Conservation (phyloP, 2,888 invertebrate genomes). For the Hipparchia semele region DNA sequence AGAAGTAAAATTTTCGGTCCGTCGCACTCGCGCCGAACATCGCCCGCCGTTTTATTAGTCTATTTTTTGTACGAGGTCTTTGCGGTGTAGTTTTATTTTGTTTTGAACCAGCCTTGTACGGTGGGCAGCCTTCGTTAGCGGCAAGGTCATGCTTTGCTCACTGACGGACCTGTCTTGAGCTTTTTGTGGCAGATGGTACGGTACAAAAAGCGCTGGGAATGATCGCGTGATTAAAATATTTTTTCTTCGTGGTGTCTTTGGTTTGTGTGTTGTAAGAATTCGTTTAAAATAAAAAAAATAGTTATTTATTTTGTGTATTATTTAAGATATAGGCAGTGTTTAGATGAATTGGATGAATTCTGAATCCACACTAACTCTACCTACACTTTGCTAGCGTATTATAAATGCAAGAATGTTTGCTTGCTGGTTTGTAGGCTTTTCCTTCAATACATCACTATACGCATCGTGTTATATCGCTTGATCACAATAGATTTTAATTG, state of each 20-base stretch:
- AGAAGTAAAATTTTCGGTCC: conserved; percentile 52
- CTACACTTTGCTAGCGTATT: too few relatives aligned
- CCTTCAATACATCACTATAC: too few relatives aligned
- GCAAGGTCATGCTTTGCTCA: conserved; percentile 72
- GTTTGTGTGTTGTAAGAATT: neutral
- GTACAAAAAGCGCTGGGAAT: conserved; percentile 36
- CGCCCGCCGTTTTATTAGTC: conserved; percentile 61
- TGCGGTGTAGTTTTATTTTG: conserved; percentile 63
- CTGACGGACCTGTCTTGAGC: conserved; percentile 45
- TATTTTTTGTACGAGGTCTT: conserved; percentile 78
- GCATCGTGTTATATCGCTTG: too few relatives aligned
- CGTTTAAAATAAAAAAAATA: too few relatives aligned
- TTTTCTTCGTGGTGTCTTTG: conserved; percentile 23
- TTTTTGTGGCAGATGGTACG: conserved; percentile 43
- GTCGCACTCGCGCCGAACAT: conserved; percentile 62
- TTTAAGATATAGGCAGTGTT: too few relatives aligned
- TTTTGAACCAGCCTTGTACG: conserved; percentile 66
- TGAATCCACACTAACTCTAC: too few relatives aligned
- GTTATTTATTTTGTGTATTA: too few relatives aligned
- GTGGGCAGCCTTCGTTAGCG: conserved; percentile 77
- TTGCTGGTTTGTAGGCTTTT: too few relatives aligned
- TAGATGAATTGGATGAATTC: too few relatives aligned
- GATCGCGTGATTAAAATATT: conserved; percentile 38
- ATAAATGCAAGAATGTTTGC: too few relatives aligned
- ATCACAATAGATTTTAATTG: too few relatives aligned